A percentile compares a stretch with the other conserved stretches of the same genome.
These are phyloP conservation scores for Takifugu flavidus DNA, from an alignment of 2,113 vertebrate species.

Conservation along the genomic window DNA sequence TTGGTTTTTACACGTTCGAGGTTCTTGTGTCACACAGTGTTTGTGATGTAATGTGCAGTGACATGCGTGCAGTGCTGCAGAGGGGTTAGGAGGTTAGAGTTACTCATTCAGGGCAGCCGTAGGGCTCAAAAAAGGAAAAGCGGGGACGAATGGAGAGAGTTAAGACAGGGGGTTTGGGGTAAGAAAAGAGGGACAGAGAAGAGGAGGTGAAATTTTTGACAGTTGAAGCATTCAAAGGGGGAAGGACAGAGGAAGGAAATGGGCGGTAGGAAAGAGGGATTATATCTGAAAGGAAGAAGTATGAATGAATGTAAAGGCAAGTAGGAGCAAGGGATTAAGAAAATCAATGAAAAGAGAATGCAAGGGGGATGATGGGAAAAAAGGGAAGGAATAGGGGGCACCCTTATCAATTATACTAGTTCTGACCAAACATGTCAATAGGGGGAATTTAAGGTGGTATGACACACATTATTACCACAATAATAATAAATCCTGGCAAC, in stretches of 20 bases:
- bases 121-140: neutral
- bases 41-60: slow-evolving; percentile 47
- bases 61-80: slow-evolving; percentile 45
- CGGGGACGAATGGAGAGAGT: neutral
- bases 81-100: slow-evolving; percentile 45
- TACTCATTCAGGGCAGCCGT: slow-evolving; percentile 23
- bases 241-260: neutral
- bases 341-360: neutral
- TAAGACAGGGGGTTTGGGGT: neutral
- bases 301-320: neutral
- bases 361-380: neutral
- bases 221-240: slow-evolving; percentile 3
- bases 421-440: too few species aligned
- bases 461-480: too few species aligned
- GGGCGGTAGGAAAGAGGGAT: slow-evolving; percentile 11
- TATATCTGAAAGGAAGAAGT: slow-evolving; percentile 2
- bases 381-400: neutral
- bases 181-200: neutral
- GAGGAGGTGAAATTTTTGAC: neutral
- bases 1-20: slow-evolving; percentile 42
- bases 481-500: too few species aligned
- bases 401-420: too few species aligned
- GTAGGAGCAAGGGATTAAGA: slow-evolving; percentile 8
- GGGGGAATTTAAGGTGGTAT: too few species aligned
- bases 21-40: slow-evolving; percentile 37